Percentiles rank a stretch among this genome's conserved stretches.
phyloP scores from a whole-genome alignment of 2,888 invertebrate genomes.

The Nasonovia ribisnigri region DNA sequence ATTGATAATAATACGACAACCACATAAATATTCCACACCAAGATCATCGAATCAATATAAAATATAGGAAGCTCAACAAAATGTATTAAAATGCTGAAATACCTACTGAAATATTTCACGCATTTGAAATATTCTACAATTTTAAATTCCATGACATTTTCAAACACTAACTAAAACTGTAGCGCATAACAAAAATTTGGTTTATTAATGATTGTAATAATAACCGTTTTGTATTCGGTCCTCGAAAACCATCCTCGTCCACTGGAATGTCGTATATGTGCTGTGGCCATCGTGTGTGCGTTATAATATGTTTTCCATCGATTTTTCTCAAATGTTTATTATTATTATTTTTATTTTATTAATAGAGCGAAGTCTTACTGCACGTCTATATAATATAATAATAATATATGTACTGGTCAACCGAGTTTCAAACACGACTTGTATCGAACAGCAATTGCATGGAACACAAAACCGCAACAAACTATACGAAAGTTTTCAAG shows the following conservation, averaged over 20 bases:
- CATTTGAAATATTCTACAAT: too few relatives aligned
- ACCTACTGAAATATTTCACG: too few relatives aligned
- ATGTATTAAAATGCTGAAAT: too few relatives aligned
- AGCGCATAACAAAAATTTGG: neutral
- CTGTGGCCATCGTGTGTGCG: neutral
- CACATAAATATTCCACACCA: too few relatives aligned
- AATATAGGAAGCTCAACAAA: too few relatives aligned
- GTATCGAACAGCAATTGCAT: neutral
- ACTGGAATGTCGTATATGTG: neutral
- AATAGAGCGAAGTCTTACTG: neutral
- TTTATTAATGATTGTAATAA: neutral
- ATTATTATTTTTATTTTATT: neutral
- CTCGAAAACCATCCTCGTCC: neutral
- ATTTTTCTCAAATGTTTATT: neutral
- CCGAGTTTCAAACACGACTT: too few relatives aligned
- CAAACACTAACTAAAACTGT: too few relatives aligned
- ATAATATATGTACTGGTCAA: neutral
- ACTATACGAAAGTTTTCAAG: neutral
- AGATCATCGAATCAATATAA: too few relatives aligned
- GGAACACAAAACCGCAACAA: neutral
- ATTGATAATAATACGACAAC: too few relatives aligned
- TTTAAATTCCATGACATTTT: too few relatives aligned
- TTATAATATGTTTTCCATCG: neutral
- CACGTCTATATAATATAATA: neutral
- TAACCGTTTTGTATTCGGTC: neutral